Percentiles rank a stretch among this genome's conserved stretches.
phyloP scores from a whole-genome alignment of 1,140 invertebrate species.

The Heliconius eleuchia region DNA sequence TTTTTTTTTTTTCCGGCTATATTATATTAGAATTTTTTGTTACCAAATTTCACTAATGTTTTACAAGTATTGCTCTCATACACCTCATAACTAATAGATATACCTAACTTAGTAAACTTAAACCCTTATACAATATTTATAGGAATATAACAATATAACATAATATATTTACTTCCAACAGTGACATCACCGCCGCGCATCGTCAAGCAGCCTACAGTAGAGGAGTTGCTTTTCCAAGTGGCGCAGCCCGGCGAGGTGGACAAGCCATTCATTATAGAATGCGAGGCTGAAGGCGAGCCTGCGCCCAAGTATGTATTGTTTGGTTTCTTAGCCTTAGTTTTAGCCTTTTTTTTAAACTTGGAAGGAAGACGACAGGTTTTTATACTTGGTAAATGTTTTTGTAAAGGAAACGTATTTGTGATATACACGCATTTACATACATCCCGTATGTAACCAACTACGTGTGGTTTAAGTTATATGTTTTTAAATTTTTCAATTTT shows the following conservation, averaged over 20 bases:
- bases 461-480: too few species aligned
- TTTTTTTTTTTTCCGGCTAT: too few species aligned
- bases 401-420: neutral
- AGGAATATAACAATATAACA: neutral
- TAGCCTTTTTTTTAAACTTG: neutral
- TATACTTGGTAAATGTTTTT: neutral
- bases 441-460: too few species aligned
- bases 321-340: neutral
- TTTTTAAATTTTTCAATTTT: too few species aligned
- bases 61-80: too few species aligned
- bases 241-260: constrained; percentile 91
- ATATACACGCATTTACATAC: neutral
- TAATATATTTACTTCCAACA: constrained; percentile 53
- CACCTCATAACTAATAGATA: too few species aligned
- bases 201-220: constrained; percentile 93
- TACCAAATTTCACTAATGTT: too few species aligned
- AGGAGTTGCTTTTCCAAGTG: constrained; percentile 95
- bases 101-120: too few species aligned
- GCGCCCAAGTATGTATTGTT: constrained; percentile 87
- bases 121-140: too few species aligned
- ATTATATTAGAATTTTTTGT: too few species aligned
- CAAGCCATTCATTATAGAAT: constrained; percentile 97
- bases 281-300: constrained; percentile 96
- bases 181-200: constrained; percentile 94
- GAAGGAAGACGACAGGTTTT: neutral